Conservation (phyloP, 2,888 invertebrate species). For the Linnaemya vulpina region DNA sequence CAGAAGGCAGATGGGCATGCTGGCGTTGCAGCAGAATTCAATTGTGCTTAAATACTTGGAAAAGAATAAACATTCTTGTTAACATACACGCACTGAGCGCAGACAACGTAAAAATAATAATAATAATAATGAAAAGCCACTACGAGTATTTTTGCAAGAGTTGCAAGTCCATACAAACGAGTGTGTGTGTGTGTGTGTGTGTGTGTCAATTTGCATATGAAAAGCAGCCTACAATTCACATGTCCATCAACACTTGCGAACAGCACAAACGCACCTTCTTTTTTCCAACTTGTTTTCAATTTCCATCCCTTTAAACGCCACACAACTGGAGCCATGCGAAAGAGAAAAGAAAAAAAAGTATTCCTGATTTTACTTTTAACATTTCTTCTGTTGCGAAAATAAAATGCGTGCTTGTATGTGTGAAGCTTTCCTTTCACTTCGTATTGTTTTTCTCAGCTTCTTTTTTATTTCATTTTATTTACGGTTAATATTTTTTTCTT, state of each 20-base stretch:
- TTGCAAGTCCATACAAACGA: neutral
- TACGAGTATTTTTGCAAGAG: neutral
- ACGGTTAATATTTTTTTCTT: neutral
- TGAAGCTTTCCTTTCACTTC: neutral
- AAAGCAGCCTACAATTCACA: neutral
- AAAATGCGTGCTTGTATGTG: neutral
- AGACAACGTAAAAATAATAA: neutral
- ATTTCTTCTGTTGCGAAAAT: conserved; percentile 2
- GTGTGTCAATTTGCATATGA: neutral
- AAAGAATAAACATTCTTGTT: conserved; percentile 34
- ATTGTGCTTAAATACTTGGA: conserved; percentile 49
- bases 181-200: neutral
- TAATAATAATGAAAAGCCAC: neutral
- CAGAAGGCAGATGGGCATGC: neutral
- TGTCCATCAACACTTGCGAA: neutral
- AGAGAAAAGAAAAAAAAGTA: neutral
- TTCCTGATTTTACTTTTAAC: conserved; percentile 28
- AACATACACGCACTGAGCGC: neutral
- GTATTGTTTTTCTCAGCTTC: neutral
- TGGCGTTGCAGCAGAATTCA: conserved; percentile 5
- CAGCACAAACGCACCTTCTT: neutral
- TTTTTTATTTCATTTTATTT: neutral
- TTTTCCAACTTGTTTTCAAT: neutral
- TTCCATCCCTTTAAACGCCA: conserved; percentile 10
- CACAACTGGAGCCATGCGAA: neutral